phyloP scores from a whole-genome alignment of 2,888 invertebrate species.

The Neria commutata region DNA sequence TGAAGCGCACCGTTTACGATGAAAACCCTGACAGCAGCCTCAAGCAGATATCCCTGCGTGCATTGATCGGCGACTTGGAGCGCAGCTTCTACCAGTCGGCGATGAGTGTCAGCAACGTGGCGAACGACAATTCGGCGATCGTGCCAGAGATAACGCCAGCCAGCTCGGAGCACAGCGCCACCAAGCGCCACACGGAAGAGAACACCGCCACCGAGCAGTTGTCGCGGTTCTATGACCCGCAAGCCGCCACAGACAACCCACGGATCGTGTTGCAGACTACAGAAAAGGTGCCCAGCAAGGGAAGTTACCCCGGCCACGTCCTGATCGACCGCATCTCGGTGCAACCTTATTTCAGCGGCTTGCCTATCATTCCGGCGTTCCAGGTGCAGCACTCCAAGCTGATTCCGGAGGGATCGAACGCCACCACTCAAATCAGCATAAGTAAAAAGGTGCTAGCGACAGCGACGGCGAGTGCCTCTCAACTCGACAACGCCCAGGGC shows the following conservation, averaged over 20 bases:
- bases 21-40: slow-evolving; percentile 40
- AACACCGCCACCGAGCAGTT: background rate
- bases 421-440: slow-evolving; percentile 41
- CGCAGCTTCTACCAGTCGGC: slow-evolving; percentile 51
- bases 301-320: slow-evolving; percentile 45
- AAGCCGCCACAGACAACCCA: slow-evolving; percentile 4
- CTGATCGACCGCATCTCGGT: slow-evolving; percentile 55
- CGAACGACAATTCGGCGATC: slow-evolving; percentile 37
- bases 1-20: slow-evolving; percentile 43
- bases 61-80: slow-evolving; percentile 53
- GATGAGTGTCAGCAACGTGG: slow-evolving; percentile 40
- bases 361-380: slow-evolving; percentile 48
- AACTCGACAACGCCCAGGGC: slow-evolving; percentile 1
- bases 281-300: slow-evolving; percentile 40
- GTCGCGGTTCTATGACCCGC: background rate
- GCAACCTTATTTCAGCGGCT: slow-evolving; percentile 38
- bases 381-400: slow-evolving; percentile 49
- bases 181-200: slow-evolving; percentile 8
- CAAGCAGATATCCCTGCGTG: slow-evolving; percentile 49
- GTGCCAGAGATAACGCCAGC: slow-evolving; percentile 35
- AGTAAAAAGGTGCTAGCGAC: slow-evolving; percentile 32
- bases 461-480: slow-evolving; percentile 32
- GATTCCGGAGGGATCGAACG: slow-evolving; percentile 29
- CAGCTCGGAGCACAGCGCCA: background rate
- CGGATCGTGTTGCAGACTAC: slow-evolving; percentile 45